Percentiles rank a stretch among this genome's conserved stretches.
These are phyloP conservation scores for Zosterops pallidus DNA, from an alignment of 2,113 vertebrate species.

Conservation along the genomic window DNA sequence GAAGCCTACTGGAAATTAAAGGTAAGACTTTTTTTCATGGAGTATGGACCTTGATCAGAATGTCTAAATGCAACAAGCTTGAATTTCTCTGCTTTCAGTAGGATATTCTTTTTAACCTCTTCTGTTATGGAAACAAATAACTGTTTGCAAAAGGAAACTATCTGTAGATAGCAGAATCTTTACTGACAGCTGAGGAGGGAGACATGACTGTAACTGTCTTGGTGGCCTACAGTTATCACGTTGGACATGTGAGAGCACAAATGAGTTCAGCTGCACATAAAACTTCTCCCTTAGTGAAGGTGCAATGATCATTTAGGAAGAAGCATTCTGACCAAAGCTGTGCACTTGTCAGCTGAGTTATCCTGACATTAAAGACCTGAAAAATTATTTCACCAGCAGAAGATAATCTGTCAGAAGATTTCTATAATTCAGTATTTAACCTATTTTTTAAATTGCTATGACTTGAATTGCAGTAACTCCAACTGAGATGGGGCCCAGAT, in stretches of 20 bases:
- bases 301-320: neutral
- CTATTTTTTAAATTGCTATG: constrained; percentile 28
- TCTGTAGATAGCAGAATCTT: neutral
- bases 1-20: neutral
- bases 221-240: neutral
- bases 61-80: neutral
- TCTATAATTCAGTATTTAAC: constrained; percentile 13
- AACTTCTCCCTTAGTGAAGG: neutral
- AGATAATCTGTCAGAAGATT: neutral
- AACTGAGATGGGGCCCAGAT: constrained; percentile 4
- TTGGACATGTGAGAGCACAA: neutral
- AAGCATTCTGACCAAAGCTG: neutral
- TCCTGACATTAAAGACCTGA: neutral
- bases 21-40: neutral
- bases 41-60: neutral
- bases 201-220: neutral
- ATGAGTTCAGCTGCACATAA: neutral
- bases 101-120: neutral
- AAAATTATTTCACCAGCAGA: neutral
- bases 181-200: neutral
- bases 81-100: neutral
- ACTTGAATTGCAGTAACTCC: constrained; percentile 31
- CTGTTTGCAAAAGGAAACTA: neutral
- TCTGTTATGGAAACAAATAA: neutral
- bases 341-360: neutral